Evolutionary conservation across 1,140 invertebrate species (phyloP), one percentile per base, ranked within the genome.

Genomic region (Lineus longissimus): DNA sequence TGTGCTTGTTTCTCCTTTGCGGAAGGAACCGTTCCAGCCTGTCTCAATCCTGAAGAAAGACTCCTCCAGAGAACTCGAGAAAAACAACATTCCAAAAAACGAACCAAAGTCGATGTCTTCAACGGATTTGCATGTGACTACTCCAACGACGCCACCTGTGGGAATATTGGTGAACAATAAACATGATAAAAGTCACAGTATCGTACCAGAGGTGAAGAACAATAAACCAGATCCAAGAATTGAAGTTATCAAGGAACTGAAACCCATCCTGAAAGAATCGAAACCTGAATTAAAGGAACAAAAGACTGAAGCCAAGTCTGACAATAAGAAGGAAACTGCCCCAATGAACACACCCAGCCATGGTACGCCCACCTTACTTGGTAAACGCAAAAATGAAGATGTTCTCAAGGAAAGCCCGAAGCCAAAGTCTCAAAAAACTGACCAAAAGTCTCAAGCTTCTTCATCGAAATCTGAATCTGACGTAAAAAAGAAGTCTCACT

Each of bases 281-380:
- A 69, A 63, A 59, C 31, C 55, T 23, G 59, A 54, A 27, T 66
- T 70, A 58, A 43, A 74, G 27, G 61, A 69, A 19, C 71, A 77
- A 40, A 75, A 82, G 58, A 76, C 72, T 2, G 67, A 67, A 2
- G 59, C 59, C 43, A 55, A 43, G 27, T n/a, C 22, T n/a, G 65
- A 67, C 15, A 45, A 19, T 17, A 62, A 67, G 55, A n/a, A n/a
- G n/a, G n/a, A n/a, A n/a, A n/a, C n/a, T n/a, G n/a, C n/a, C n/a
- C n/a, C n/a, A n/a, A n/a, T n/a, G n/a, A 67, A 64, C 45, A 41
- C 19, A 7, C 1, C 30, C 60, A 63, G 29, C 57, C 61, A 17
- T 43, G 61, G 61, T 61, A 55, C 64, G 0, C 36, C 60, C 11
- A 9, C 59, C n/a, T 1, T 55, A 2, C 45, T 64, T 25, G 63